Base-by-base conservation (phyloP, 1,140 invertebrate genomes). In the Melitaea cinxia region DNA sequence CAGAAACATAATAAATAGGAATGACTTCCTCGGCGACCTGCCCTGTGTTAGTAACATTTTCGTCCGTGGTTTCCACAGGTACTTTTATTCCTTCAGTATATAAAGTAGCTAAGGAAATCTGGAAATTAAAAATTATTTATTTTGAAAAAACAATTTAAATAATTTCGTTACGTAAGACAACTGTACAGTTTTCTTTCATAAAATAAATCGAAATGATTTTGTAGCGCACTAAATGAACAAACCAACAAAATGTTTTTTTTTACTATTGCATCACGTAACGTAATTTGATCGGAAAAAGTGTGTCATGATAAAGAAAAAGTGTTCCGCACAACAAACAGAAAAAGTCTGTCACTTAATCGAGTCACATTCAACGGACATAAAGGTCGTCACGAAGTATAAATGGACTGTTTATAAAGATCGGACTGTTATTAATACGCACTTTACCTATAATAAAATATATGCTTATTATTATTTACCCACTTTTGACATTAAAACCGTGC, bases 231-330 rank as follows among this genome's bases (percentile, higher is more conserved):
- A 52, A 65, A 26, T 35, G 35, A 19, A 37, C 50, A 9, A 50
- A 39, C 37, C 17, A 6, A 37, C 24, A 57, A 56, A 65, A 52
- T 21, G 24, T 50, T 47, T 65, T 37, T 14, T 49, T 57, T 26
- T 50, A n/a, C 53, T 39, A 79, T 84, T 84, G 77, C 77, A 78
- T 77, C 77, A 77, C 58, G 47, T 79, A 65, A 79, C 73, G 81
- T 82, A 85, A 86, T 75, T 64, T 77, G 70, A 76, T 78, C 65
- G 65, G 70, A 59, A 70, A 79, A 85, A 85, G 70, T 83, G 77
- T 82, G 84, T 75, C 83, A 83, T 73, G 58, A 79, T 61, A 57
- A 75, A 17, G 61, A 82, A 75, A 80, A 80, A 74, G 50, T 72
- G 35, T 59, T 69, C 26, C 35, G 63, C 65, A 65, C 67, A 72